Evolutionary conservation across 2,113 vertebrate species (phyloP).

Genomic region (Anguilla rostrata): DNA sequence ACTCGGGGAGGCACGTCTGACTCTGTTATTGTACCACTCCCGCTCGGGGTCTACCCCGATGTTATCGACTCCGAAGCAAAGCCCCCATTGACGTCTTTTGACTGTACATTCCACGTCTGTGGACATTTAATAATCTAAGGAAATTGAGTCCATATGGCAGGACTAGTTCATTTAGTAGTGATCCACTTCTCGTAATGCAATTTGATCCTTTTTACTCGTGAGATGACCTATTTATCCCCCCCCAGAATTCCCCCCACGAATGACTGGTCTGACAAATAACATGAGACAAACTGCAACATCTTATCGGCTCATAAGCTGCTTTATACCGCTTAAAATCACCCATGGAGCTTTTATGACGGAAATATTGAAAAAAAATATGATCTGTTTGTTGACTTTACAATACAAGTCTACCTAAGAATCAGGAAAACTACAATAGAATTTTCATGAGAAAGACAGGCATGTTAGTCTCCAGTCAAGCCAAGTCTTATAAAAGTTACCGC

Average conservation of each 20-base stretch:
- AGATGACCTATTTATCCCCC: not conserved
- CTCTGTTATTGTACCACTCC: conserved; percentile 30
- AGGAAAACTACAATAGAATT: conserved; percentile 26
- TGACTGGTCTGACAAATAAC: not conserved
- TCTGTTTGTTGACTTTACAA: conserved; percentile 31
- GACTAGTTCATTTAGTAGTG: conserved; percentile 41
- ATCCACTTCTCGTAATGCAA: conserved; percentile 5
- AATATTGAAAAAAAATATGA: not conserved
- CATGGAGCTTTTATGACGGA: no score
- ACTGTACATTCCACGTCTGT: conserved; percentile 36
- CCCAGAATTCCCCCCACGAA: not conserved
- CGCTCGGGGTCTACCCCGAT: conserved; percentile 28
- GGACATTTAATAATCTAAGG: conserved; percentile 37
- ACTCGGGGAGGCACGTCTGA: conserved; percentile 28
- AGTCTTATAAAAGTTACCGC: conserved; percentile 28
- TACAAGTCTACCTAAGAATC: not conserved
- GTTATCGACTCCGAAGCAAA: conserved; percentile 34
- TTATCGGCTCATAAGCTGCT: not conserved
- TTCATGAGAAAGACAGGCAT: conserved; percentile 38
- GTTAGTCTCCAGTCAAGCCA: conserved; percentile 29
- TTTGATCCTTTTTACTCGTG: conserved; percentile 23
- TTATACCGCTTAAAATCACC: not conserved
- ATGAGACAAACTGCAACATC: not conserved
- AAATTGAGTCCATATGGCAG: conserved; percentile 54
- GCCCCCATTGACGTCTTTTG: conserved; percentile 27